Conservation (phyloP, 2,113 vertebrate genomes). For the Ramphastos sulfuratus region DNA sequence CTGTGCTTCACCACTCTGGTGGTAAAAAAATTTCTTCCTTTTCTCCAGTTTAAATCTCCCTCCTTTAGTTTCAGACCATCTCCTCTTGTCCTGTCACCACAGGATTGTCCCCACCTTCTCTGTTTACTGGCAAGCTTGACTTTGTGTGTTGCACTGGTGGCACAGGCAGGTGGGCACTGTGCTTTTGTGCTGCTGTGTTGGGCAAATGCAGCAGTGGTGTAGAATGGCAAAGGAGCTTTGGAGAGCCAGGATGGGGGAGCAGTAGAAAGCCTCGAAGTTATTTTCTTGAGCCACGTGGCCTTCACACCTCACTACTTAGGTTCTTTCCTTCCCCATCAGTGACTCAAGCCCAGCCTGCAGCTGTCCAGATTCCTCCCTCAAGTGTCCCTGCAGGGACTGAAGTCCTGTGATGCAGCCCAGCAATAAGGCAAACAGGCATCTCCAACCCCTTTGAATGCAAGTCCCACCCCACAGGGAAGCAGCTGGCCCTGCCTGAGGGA, state of each 20-base stretch:
- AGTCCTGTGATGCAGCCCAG: too few relatives aligned
- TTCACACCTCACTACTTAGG: neutral
- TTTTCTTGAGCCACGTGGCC: neutral
- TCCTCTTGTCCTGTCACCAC: neutral
- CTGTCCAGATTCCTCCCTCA: neutral
- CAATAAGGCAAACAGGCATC: neutral
- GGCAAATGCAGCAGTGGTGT: accelerated
- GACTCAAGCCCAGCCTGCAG: neutral
- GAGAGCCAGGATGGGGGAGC: neutral
- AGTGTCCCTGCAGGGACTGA: accelerated
- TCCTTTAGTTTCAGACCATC: neutral
- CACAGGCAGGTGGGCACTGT: neutral
- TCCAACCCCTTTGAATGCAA: neutral
- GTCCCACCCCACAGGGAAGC: neutral
- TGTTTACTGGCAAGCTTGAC: neutral
- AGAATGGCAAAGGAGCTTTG: neutral
- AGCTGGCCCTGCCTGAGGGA: neutral
- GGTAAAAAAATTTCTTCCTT: neutral
- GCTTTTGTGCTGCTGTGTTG: neutral
- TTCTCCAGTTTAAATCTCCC: neutral
- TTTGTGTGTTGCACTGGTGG: neutral
- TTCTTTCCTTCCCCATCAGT: neutral
- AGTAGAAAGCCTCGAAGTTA: neutral
- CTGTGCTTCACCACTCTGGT: neutral
- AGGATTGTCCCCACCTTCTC: neutral